Evolutionary conservation across 1,140 invertebrate genomes (phyloP).

Genomic region (Diorhabda sublineata): DNA sequence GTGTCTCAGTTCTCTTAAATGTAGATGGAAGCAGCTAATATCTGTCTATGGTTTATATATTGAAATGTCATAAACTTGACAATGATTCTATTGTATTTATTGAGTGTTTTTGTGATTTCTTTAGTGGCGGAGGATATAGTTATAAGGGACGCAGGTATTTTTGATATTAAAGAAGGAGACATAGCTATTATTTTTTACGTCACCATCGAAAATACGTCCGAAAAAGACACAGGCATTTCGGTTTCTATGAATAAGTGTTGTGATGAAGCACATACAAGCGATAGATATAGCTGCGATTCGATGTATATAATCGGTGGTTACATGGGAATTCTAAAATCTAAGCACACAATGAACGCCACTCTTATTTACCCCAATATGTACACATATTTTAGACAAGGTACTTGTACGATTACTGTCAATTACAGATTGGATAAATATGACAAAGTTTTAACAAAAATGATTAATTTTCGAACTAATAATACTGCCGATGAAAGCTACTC

Average conservation of each 20-base stretch:
- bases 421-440: conserved; percentile 23
- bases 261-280: conserved; percentile 12
- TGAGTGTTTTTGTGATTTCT: background rate
- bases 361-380: conserved; percentile 31
- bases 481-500: background rate
- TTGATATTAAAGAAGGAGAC: conserved; percentile 22
- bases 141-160: conserved; percentile 16
- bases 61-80: too few species aligned
- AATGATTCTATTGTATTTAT: too few species aligned
- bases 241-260: conserved; percentile 27
- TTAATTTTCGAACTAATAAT: conserved; percentile 25
- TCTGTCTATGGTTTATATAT: too few species aligned
- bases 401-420: conserved; percentile 21
- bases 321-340: conserved; percentile 24
- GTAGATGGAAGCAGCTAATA: too few species aligned
- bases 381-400: conserved; percentile 20
- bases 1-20: too few species aligned
- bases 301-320: conserved; percentile 28
- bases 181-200: conserved; percentile 27
- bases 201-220: conserved; percentile 23
- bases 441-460: conserved; percentile 17
- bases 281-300: conserved; percentile 21
- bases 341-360: conserved; percentile 24
- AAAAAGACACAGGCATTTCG: conserved; percentile 25
- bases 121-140: background rate